phyloP scores from a whole-genome alignment of 2,113 vertebrate species.

The Coreoperca whiteheadi region DNA sequence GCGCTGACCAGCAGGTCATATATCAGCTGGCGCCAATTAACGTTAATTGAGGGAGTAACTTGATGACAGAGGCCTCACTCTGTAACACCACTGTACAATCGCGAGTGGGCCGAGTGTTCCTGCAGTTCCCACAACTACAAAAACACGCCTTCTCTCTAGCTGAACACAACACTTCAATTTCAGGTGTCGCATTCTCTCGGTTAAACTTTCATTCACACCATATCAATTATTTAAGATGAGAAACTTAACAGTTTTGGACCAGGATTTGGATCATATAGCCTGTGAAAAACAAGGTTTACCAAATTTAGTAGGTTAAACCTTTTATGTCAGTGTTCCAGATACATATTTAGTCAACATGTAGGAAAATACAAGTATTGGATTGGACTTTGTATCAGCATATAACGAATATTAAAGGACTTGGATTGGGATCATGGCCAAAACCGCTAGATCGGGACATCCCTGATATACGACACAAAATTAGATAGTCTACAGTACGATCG shows the following conservation, averaged over 20 bases:
- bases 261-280: background rate
- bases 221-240: background rate
- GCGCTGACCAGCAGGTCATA: conserved; percentile 3
- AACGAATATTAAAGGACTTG: background rate
- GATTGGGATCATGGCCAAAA: background rate
- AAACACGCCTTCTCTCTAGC: too few relatives aligned
- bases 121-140: too few relatives aligned
- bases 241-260: background rate
- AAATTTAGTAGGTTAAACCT: background rate
- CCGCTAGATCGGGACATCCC: background rate
- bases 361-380: background rate
- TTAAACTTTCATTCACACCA: background rate
- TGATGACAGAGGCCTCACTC: background rate
- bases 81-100: too few relatives aligned
- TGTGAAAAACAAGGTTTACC: background rate
- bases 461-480: background rate
- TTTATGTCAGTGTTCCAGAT: background rate
- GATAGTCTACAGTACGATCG: too few relatives aligned
- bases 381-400: background rate
- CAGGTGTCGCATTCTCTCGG: background rate
- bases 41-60: background rate
- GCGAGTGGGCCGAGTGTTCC: too few relatives aligned
- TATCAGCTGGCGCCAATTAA: conserved; percentile 7
- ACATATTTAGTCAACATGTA: background rate
- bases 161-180: too few relatives aligned